Conservation (phyloP, 2,113 vertebrate genomes). For the Archocentrus centrarchus region DNA sequence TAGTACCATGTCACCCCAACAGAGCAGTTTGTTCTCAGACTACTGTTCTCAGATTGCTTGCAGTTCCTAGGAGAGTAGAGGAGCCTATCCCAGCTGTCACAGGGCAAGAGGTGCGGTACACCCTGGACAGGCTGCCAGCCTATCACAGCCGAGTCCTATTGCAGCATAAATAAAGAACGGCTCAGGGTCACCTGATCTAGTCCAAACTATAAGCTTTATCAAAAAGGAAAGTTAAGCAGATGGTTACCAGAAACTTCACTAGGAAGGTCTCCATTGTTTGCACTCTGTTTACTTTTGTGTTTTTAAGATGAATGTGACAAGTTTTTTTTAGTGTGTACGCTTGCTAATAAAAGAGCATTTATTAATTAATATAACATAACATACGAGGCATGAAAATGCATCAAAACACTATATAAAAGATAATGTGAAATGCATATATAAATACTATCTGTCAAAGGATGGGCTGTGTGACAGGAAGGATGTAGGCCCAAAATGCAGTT, state of each 20-base stretch:
- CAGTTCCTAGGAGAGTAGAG: too few relatives aligned
- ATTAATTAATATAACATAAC: too few relatives aligned
- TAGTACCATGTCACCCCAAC: too few relatives aligned
- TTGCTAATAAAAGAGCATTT: not conserved
- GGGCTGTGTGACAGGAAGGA: too few relatives aligned
- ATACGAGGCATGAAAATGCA: not conserved
- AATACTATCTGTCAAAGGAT: not conserved
- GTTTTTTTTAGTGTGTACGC: too few relatives aligned
- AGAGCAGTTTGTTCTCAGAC: too few relatives aligned
- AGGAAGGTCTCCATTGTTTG: not conserved
- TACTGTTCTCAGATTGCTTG: too few relatives aligned
- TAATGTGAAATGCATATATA: not conserved
- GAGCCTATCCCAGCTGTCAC: too few relatives aligned
- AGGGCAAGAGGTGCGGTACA: too few relatives aligned
- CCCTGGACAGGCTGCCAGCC: too few relatives aligned
- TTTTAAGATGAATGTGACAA: not conserved
- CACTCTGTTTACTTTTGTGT: not conserved
- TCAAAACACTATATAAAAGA: not conserved
- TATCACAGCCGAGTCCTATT: too few relatives aligned
- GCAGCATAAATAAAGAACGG: not conserved
- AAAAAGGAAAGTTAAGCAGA: not conserved
- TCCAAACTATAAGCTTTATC: not conserved
- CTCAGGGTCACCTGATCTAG: not conserved
- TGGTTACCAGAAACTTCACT: not conserved
- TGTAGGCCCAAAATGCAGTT: too few relatives aligned